phyloP scores from a whole-genome alignment of 2,113 vertebrate genomes.

The Trichechus manatus region DNA sequence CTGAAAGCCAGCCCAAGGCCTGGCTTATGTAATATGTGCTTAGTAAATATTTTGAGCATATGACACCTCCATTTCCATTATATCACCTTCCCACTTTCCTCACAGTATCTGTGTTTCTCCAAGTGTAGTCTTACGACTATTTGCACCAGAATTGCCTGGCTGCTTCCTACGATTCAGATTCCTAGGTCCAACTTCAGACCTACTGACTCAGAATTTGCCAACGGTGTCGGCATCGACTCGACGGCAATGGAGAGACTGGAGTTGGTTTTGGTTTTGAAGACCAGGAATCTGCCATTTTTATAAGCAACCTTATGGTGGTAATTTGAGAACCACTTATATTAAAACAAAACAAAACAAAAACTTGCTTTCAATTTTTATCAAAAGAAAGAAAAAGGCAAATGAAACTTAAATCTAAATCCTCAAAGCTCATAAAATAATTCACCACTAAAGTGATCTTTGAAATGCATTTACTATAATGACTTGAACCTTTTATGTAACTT shows the following conservation, averaged over 20 bases:
- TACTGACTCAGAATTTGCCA: neutral
- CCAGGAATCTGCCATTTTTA: neutral
- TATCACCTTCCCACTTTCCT: neutral
- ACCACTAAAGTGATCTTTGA: constrained; percentile 77
- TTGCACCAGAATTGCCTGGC: neutral
- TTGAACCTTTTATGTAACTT: constrained; percentile 75
- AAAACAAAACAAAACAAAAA: neutral
- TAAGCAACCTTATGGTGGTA: neutral
- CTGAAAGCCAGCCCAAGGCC: neutral
- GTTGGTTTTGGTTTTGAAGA: neutral
- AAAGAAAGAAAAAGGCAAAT: constrained; percentile 55
- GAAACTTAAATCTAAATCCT: constrained; percentile 67
- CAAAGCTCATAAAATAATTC: constrained; percentile 65
- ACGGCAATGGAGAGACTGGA: too few relatives aligned
- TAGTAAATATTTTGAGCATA: neutral
- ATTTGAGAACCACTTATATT: neutral
- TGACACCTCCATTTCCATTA: neutral
- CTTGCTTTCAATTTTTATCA: constrained; percentile 69
- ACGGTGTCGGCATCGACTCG: neutral
- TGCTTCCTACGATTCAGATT: neutral
- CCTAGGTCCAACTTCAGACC: neutral
- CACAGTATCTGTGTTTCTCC: neutral
- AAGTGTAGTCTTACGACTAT: neutral
- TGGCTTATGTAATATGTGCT: neutral
- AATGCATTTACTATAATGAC: constrained; percentile 73